These are phyloP conservation scores for Scaptomyza montana DNA, from an alignment of 1,140 invertebrate genomes.

Conservation along the genomic window DNA sequence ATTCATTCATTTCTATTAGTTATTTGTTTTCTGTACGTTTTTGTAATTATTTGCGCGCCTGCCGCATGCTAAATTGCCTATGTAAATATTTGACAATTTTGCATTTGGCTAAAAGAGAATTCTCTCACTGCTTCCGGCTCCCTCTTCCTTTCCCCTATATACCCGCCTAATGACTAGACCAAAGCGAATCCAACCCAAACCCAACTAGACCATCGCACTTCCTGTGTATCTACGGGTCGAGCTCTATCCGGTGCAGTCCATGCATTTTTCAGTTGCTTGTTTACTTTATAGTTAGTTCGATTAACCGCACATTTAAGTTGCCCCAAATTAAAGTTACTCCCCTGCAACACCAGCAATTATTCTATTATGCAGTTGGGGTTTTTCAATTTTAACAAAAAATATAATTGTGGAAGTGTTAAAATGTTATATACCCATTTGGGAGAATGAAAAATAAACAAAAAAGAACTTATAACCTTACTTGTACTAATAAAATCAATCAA, in stretches of 20 bases:
- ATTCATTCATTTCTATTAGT: slow-evolving; percentile 73
- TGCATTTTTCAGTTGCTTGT: slow-evolving; percentile 56
- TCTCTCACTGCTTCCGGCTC: slow-evolving; percentile 14
- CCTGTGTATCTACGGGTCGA: slow-evolving; percentile 37
- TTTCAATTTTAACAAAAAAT: neutral
- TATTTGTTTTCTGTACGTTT: slow-evolving; percentile 80
- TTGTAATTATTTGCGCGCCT: slow-evolving; percentile 80
- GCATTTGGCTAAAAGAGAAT: slow-evolving; percentile 67
- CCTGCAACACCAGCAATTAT: neutral
- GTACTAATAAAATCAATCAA: too few species aligned
- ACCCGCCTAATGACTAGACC: slow-evolving; percentile 37
- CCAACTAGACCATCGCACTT: slow-evolving; percentile 29
- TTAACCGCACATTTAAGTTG: slow-evolving; percentile 59
- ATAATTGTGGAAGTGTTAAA: too few species aligned
- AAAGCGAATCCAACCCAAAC: neutral
- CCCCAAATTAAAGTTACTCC: slow-evolving; percentile 16
- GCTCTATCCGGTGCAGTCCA: slow-evolving; percentile 29
- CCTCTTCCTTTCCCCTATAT: slow-evolving; percentile 1
- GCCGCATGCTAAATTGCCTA: slow-evolving; percentile 81
- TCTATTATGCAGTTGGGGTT: neutral
- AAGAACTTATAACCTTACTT: too few species aligned
- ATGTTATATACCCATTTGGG: too few species aligned
- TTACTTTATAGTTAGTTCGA: slow-evolving; percentile 70
- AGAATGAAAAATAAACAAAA: too few species aligned
- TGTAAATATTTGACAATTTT: slow-evolving; percentile 81